Percentiles rank a stretch among this genome's conserved stretches.
These are phyloP conservation scores for Eulacestoma nigropectus DNA, from an alignment of 2,113 vertebrate genomes.

Conservation along the genomic window DNA sequence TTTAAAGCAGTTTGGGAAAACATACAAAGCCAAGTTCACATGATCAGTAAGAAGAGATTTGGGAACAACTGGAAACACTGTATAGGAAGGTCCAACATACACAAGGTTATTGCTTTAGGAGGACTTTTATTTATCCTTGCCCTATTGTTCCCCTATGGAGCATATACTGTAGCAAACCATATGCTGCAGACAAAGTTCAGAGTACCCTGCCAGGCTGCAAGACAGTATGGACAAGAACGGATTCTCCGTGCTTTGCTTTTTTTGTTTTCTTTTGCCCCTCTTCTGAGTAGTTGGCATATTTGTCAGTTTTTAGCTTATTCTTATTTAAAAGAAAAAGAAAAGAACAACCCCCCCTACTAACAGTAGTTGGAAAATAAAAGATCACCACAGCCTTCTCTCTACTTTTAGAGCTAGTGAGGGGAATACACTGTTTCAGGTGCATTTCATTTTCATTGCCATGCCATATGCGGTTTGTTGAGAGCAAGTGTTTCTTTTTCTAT, in stretches of 20 bases:
- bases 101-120: not conserved
- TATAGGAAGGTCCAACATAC: not conserved
- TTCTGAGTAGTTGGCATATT: not conserved
- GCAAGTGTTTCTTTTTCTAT: not conserved
- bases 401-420: not conserved
- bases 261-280: not conserved
- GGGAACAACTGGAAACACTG: not conserved
- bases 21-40: not conserved
- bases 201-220: not conserved
- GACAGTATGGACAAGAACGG: rapidly evolving
- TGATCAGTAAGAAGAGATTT: not conserved
- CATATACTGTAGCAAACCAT: not conserved
- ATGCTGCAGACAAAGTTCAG: not conserved
- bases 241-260: not conserved
- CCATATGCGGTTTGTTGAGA: not conserved
- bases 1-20: not conserved
- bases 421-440: not conserved
- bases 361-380: not conserved
- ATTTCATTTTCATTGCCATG: not conserved
- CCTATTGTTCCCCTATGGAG: not conserved
- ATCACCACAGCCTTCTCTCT: not conserved
- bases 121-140: not conserved
- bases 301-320: not conserved
- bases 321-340: not conserved
- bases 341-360: rapidly evolving